phyloP scores from a whole-genome alignment of 2,113 vertebrate species.

The Heliornis fulica region DNA sequence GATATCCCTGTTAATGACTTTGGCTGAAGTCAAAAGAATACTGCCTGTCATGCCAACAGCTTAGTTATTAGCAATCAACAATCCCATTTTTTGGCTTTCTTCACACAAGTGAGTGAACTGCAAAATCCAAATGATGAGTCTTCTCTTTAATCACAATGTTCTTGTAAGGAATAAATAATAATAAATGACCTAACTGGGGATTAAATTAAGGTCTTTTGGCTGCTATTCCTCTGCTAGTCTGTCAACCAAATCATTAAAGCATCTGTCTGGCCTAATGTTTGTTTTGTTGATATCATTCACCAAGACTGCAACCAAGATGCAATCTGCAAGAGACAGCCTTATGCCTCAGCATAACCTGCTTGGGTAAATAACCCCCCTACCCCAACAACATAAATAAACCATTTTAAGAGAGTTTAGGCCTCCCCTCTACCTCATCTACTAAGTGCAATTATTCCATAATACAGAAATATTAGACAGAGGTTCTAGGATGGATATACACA shows the following conservation, averaged over 20 bases:
- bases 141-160: not conserved
- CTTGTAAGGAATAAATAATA: slow-evolving; percentile 15
- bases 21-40: not conserved
- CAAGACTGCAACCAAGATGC: not conserved
- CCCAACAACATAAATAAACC: not conserved
- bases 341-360: not conserved
- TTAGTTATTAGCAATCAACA: not conserved
- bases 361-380: not conserved
- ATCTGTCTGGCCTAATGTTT: not conserved
- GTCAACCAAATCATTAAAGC: not conserved
- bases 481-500: not conserved
- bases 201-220: not conserved
- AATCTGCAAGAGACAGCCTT: not conserved
- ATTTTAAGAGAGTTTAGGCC: not conserved
- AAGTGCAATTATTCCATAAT: not conserved
- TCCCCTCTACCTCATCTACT: not conserved
- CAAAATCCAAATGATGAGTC: not conserved
- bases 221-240: not conserved
- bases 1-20: not conserved
- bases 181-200: not conserved
- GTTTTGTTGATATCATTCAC: not conserved
- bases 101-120: not conserved
- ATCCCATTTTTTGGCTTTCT: not conserved
- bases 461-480: not conserved
- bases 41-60: not conserved